Evolutionary conservation across 2,113 vertebrate genomes (phyloP).

Genomic region (Brachionichthys hirsutus): DNA sequence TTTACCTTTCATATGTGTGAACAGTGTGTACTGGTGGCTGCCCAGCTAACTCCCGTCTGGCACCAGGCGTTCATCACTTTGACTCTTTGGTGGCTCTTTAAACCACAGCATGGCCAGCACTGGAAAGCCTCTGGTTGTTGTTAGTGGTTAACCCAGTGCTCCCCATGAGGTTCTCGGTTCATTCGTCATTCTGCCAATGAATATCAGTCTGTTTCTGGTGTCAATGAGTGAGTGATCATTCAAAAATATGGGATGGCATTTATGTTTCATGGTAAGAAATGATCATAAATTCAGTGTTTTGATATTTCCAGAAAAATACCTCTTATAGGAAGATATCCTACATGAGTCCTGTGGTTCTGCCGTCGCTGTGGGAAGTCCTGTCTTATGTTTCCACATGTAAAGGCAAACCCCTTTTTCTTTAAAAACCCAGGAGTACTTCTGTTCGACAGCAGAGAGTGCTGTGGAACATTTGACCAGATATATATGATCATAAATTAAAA

Average conservation of each 20-base stretch:
- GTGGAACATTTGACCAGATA: too few relatives aligned
- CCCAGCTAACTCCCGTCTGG: slow-evolving; percentile 56
- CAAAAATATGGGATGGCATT: slow-evolving; percentile 31
- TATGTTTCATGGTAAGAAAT: slow-evolving; percentile 44
- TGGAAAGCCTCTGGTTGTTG: slow-evolving; percentile 62
- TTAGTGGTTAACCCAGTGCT: slow-evolving; percentile 72
- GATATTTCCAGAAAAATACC: slow-evolving; percentile 17
- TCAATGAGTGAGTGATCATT: slow-evolving; percentile 53
- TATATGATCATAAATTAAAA: too few relatives aligned
- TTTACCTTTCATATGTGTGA: slow-evolving; percentile 58
- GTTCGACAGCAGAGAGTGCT: too few relatives aligned
- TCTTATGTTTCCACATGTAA: too few relatives aligned
- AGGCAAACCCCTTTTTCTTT: too few relatives aligned
- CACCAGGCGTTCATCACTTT: slow-evolving; percentile 56
- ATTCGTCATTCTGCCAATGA: slow-evolving; percentile 53
- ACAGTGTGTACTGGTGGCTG: slow-evolving; percentile 62
- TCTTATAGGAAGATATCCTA: not conserved
- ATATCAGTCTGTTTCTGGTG: slow-evolving; percentile 62
- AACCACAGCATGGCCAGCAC: slow-evolving; percentile 53
- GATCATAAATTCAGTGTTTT: slow-evolving; percentile 43
- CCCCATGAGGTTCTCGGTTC: slow-evolving; percentile 49
- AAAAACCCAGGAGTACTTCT: too few relatives aligned
- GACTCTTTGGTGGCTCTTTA: slow-evolving; percentile 42
- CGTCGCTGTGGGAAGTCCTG: not conserved
- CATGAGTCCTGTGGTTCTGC: not conserved